Percentiles rank a stretch among this genome's conserved stretches.
phyloP scores from a whole-genome alignment of 2,797 vertebrate species.

The Cyprinodon diabolis region DNA sequence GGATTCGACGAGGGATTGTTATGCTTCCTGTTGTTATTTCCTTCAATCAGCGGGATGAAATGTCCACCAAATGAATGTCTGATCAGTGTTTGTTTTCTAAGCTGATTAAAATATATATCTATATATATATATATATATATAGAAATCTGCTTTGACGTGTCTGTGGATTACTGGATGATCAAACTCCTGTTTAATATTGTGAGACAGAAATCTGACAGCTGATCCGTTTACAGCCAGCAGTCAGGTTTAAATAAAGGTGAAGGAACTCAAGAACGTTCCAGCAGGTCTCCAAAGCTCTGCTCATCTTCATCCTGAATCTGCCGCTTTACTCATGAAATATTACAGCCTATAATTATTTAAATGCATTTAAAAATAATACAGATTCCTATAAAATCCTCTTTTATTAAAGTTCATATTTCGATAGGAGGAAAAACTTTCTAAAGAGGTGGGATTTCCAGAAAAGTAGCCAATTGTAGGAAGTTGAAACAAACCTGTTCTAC shows the following conservation, averaged over 20 bases:
- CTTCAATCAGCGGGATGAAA: slow-evolving; percentile 26
- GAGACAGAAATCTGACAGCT: not conserved
- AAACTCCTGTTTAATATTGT: not conserved
- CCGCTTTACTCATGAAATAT: not conserved
- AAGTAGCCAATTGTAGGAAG: no score
- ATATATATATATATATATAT: not conserved
- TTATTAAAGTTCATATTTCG: no score
- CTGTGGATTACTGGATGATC: not conserved
- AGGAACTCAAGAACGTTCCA: not conserved
- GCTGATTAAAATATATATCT: slow-evolving; percentile 48
- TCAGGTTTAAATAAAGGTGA: not conserved
- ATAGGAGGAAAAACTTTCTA: no score
- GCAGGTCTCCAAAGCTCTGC: no score
- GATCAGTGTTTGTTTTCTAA: slow-evolving; percentile 63
- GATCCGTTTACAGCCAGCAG: not conserved
- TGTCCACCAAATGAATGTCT: slow-evolving; percentile 33
- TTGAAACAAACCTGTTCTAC: no score
- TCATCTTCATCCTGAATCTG: not conserved
- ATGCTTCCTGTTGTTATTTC: slow-evolving; percentile 5
- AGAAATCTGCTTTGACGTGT: slow-evolving; percentile 14
- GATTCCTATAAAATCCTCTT: no score
- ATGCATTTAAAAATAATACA: no score
- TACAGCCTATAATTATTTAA: not conserved
- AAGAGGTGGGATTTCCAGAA: no score
- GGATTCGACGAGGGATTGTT: slow-evolving; percentile 28